Evolutionary conservation across 64 coral and sea anemone genomes (phyloP).

Genomic region (Platygyra sinensis): DNA sequence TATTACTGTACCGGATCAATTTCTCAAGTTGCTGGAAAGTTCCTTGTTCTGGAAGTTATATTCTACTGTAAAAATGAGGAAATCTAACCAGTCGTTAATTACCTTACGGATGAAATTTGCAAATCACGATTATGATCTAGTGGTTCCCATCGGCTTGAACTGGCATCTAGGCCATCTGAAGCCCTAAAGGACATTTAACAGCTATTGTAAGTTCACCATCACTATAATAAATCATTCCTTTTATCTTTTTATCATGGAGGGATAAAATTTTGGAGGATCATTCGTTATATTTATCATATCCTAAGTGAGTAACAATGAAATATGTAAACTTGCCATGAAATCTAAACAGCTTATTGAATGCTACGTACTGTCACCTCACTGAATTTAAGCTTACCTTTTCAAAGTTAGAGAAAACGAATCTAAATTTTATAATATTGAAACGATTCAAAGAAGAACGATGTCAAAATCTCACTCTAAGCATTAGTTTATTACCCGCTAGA

Average conservation of each 20-base stretch:
- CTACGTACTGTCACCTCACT: neutral
- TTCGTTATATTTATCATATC: neutral
- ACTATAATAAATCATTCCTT: neutral
- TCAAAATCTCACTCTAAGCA: neutral
- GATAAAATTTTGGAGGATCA: neutral
- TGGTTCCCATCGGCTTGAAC: slow-evolving; percentile 6
- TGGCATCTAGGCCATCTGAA: neutral
- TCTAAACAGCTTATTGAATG: neutral
- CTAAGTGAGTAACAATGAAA: neutral
- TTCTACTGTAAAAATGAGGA: neutral
- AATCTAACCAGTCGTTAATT: neutral
- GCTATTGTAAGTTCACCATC: neutral
- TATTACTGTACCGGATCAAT: too few species aligned
- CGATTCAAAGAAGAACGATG: neutral
- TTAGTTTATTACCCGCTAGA: neutral
- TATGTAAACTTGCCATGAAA: neutral
- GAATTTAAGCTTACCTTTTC: neutral
- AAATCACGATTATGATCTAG: neutral
- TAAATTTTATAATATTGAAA: neutral
- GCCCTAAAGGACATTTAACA: neutral
- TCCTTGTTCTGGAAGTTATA: neutral
- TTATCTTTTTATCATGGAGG: neutral
- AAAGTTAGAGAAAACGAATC: neutral
- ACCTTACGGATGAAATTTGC: neutral
- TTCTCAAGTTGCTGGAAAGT: neutral